Conservation (phyloP, 2,888 invertebrate species). For the Maniola hyperantus region DNA sequence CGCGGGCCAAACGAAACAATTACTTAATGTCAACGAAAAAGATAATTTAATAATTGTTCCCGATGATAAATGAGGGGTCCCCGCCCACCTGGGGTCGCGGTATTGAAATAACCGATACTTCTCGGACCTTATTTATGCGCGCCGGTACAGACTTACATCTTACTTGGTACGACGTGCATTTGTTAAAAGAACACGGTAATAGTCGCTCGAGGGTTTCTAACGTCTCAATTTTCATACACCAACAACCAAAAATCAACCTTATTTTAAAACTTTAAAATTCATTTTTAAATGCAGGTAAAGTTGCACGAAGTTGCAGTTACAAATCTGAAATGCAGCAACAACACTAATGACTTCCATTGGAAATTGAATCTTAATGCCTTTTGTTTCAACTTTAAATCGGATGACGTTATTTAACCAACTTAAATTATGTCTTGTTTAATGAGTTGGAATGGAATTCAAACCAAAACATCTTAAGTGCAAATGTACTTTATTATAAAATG, state of each 20-base stretch:
- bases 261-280: constrained; percentile 37
- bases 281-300: constrained; percentile 47
- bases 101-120: constrained; percentile 77
- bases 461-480: constrained; percentile 45
- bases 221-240: constrained; percentile 73
- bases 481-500: constrained; percentile 28
- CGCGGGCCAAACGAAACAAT: constrained; percentile 70
- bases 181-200: constrained; percentile 81
- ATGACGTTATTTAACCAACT: constrained; percentile 51
- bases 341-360: constrained; percentile 21
- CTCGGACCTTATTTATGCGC: constrained; percentile 75
- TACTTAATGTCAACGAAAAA: constrained; percentile 82
- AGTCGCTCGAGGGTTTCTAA: constrained; percentile 78
- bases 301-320: constrained; percentile 57
- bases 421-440: constrained; percentile 83
- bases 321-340: constrained; percentile 53
- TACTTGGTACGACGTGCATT: constrained; percentile 76
- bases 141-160: constrained; percentile 75
- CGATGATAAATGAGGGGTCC: constrained; percentile 75
- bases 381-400: constrained; percentile 52
- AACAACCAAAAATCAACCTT: constrained; percentile 51
- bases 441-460: constrained; percentile 60
- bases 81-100: constrained; percentile 75
- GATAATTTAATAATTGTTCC: constrained; percentile 82
- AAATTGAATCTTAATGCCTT: constrained; percentile 52